A percentile compares a stretch with the other conserved stretches of the same genome.
These are phyloP conservation scores for Vireo griseus DNA, from an alignment of 2,797 vertebrate genomes.

Conservation along the genomic window DNA sequence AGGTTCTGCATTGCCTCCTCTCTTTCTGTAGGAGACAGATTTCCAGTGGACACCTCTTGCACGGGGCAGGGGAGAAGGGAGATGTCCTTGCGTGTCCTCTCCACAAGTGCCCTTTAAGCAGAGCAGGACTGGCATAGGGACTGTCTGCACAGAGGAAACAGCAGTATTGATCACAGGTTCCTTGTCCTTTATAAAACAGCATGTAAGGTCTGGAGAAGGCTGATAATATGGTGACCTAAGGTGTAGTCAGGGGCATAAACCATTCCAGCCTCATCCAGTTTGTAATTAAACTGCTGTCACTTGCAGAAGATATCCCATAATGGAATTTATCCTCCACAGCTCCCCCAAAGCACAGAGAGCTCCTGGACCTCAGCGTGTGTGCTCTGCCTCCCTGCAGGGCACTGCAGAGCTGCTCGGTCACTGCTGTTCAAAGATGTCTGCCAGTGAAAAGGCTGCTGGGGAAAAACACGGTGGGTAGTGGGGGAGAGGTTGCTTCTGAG, in stretches of 20 bases:
- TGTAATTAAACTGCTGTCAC: slow-evolving; percentile 47
- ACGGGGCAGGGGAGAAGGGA: neutral
- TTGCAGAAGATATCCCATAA: neutral
- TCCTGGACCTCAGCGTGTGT: accelerated
- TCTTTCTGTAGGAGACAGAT: neutral
- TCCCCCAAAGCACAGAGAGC: neutral
- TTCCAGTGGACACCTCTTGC: neutral
- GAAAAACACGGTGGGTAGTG: accelerated
- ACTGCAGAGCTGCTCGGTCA: neutral
- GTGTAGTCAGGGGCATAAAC: neutral
- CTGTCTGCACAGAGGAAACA: neutral
- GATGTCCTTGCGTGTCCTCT: neutral
- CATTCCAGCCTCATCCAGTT: neutral
- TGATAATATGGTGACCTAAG: neutral
- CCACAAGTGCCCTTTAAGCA: neutral
- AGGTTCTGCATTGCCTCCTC: neutral
- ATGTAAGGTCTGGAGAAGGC: neutral
- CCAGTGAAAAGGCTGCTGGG: neutral
- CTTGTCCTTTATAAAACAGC: neutral
- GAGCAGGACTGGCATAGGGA: neutral
- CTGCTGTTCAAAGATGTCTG: neutral
- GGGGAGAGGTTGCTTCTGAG: neutral
- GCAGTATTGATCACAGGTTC: neutral
- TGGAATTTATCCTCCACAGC: neutral
- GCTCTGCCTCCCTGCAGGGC: neutral